Base-by-base conservation (phyloP, 1,140 invertebrate species). In the Neodiprion lecontei region DNA sequence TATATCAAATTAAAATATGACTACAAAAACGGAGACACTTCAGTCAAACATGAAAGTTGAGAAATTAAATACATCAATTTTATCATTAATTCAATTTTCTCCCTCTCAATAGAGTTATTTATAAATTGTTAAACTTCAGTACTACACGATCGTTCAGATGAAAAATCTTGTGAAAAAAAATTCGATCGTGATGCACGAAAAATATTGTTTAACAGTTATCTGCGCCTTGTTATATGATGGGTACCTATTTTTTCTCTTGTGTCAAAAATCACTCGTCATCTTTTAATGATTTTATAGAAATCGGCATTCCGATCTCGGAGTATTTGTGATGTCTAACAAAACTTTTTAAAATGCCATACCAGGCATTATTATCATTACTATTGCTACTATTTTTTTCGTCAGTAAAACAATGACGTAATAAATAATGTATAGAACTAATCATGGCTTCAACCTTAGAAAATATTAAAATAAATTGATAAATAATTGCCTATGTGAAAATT, bases 401-500 rank as follows among this genome's bases (percentile, higher is more conserved):
- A 61, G 53, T 61, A 61, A 61, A 61, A 61, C 11, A 61, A 9
- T 14, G 53, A 61, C 53, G 53, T 61, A 61, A 61, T 61, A 61
- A 61, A 61, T 61, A 61, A 61, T 61, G 28, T 40, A 40, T 40
- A 40, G 28, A 40, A 40, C 5, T 40, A 40, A 40, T 40, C 28
- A 40, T 40, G 28, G n/a, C 11, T 1, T 61, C 11, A 61, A 61
- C 53, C 53, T 14, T 14, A 61, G n/a, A 61, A 61, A 61, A 61
- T 14, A 61, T 61, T 14, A 61, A 0, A 61, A 61, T 14, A 61
- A 61, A 12, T 61, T 61, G 11, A 77, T 80, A 80, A 80, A 79
- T 79, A 80, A 76, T 77, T 79, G 61, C 53, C 71, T 61, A 61
- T 61, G n/a, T 9, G 53, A 61, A 61, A 74, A 84, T 79, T 78